These are phyloP conservation scores for Ennomos fuscantarius DNA, from an alignment of 2,888 invertebrate genomes.

Conservation along the genomic window DNA sequence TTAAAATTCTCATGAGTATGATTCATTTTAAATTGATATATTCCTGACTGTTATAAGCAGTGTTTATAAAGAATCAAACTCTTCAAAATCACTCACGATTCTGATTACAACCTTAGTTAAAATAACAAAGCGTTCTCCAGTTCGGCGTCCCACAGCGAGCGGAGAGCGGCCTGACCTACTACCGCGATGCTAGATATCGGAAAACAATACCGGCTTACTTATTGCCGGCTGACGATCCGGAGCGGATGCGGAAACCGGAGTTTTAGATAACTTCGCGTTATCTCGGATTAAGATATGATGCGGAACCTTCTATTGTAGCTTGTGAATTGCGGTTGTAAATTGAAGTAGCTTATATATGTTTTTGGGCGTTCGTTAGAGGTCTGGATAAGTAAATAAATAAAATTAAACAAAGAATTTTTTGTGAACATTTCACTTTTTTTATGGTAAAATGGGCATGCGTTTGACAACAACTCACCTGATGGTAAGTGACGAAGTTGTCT, in stretches of 20 bases:
- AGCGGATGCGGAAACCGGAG: constrained; percentile 33
- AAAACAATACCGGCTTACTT: constrained; percentile 46
- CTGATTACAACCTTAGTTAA: no score
- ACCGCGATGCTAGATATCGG: constrained; percentile 35
- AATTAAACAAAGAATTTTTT: no score
- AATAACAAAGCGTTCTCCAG: neutral
- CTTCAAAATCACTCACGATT: no score
- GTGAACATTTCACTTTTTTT: no score
- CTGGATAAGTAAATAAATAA: neutral
- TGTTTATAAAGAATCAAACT: no score
- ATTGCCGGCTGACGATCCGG: constrained; percentile 35
- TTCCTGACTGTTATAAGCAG: no score
- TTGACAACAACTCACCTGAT: no score
- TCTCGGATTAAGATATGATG: constrained; percentile 29
- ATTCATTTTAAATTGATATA: no score
- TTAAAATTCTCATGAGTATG: no score
- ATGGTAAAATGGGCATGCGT: no score
- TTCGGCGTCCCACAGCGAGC: neutral
- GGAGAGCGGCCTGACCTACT: constrained; percentile 25
- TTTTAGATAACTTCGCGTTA: constrained; percentile 37
- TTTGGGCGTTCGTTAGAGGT: neutral
- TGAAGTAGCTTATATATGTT: no score
- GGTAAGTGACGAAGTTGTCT: no score
- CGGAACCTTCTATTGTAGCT: constrained; percentile 14
- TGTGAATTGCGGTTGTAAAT: constrained; percentile 1